Evolutionary conservation across 1,140 invertebrate species (phyloP), one percentile per base, ranked within the genome.

Genomic region (Listronotus oregonensis): DNA sequence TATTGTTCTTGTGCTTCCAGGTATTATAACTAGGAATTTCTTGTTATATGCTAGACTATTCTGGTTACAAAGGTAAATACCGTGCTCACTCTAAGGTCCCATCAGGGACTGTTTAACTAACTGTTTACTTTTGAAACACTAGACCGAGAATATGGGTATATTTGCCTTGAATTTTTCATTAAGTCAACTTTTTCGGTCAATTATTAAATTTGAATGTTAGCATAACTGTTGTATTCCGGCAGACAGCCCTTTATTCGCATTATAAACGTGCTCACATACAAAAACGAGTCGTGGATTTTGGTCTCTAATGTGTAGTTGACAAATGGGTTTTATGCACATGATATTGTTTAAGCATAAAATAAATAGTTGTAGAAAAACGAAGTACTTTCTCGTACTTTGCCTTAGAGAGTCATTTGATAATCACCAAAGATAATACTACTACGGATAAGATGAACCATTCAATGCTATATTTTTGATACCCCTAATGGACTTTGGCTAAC

Each of bases 61-160:
- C 27, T 47, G 54, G 62, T 64, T 64, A 46, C 52, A 50, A 64
- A 64, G 62, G 62, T 64, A 64, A 64, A 64, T 64, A 64, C 51
- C 50, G 43, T 50, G 51, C 37, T 47, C 62, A 64, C 51, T 57
- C 21, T 49, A 56, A 56, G 43, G 17, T 64, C 44, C 44, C 62
- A 64, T 64, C 17, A 37, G 62, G 43, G 62, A 64, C 18, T 40
- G 43, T 56, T 64, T 64, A 62, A 56, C 62, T 64, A 56, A 64
- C 44, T 64, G 62, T 64, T 64, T 64, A 56, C 62, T 40, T 46
- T 64, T 54, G 47, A 44, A 61, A 40, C 46, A 46, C 51, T n/a
- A 46, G 58, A 18, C 46, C 32, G 58, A 51, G 58, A 49, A 46
- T 51, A 50, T 50, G 47, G 58, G 58, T 44, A 55, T 55, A 55